A percentile compares a stretch with the other conserved stretches of the same genome.
Evolutionary conservation across 2,888 invertebrate genomes (phyloP).

Genomic region (Brachylomia viminalis): DNA sequence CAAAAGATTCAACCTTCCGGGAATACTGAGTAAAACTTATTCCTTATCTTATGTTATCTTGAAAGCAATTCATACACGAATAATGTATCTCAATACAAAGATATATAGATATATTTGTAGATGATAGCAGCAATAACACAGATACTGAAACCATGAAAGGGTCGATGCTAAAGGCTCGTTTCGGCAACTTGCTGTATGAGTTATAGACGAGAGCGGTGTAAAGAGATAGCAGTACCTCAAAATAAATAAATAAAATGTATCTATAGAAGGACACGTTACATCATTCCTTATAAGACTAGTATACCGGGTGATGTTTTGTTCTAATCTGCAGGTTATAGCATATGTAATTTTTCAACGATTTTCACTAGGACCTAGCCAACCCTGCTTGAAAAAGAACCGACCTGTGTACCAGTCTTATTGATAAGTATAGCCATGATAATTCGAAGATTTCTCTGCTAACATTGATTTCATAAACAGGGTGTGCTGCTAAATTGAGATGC

Average conservation of each 20-base stretch:
- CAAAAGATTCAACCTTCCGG: slow-evolving; percentile 25
- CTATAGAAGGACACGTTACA: background rate
- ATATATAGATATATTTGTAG: slow-evolving; percentile 62
- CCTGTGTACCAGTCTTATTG: background rate
- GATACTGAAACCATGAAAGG: slow-evolving; percentile 70
- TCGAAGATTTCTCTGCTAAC: background rate
- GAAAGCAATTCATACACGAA: slow-evolving; percentile 52
- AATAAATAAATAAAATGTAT: background rate
- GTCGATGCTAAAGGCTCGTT: slow-evolving; percentile 63
- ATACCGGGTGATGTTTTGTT: background rate
- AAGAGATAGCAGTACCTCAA: background rate
- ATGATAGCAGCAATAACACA: slow-evolving; percentile 71
- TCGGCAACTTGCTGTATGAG: slow-evolving; percentile 31
- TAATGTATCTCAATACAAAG: slow-evolving; percentile 56
- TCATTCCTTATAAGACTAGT: no score
- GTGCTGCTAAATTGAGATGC: background rate
- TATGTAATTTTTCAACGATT: background rate
- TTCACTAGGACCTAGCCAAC: background rate
- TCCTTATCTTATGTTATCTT: slow-evolving; percentile 39
- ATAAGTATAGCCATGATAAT: background rate
- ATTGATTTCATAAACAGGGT: background rate
- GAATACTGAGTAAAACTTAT: slow-evolving; percentile 26
- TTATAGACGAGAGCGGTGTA: slow-evolving; percentile 7
- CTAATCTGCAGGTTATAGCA: background rate
- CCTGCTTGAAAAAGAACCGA: background rate